Percentiles rank a stretch among this genome's conserved stretches.
These are phyloP conservation scores for Drosophila nigritarsus DNA, from an alignment of 2,888 invertebrate genomes.

Conservation along the genomic window DNA sequence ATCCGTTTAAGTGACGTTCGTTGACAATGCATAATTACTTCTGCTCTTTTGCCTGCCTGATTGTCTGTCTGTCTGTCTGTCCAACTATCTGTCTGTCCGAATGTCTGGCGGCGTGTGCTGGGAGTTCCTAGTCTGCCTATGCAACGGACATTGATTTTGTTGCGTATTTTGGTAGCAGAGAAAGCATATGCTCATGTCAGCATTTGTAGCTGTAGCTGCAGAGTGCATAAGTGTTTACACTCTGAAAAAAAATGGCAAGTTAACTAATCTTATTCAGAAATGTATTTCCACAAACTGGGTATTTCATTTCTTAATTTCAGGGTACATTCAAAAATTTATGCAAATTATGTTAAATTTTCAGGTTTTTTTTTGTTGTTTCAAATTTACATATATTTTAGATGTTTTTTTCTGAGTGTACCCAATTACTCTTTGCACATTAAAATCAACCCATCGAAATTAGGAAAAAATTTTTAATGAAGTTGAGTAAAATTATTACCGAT, in stretches of 20 bases:
- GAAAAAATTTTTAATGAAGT: too few species aligned
- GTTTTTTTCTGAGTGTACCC: neutral
- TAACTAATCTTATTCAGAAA: neutral
- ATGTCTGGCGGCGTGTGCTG: neutral
- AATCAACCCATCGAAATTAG: neutral
- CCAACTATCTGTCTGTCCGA: neutral
- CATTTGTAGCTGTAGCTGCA: neutral
- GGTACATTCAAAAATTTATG: neutral
- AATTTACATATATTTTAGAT: accelerated
- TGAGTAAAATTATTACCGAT: too few species aligned
- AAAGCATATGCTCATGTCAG: constrained; percentile 23
- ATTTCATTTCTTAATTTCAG: neutral
- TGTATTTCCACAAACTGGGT: neutral
- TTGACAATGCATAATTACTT: constrained; percentile 63
- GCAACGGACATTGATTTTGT: neutral
- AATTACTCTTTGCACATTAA: neutral
- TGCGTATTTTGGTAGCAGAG: neutral
- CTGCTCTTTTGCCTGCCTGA: constrained; percentile 20
- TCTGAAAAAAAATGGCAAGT: neutral
- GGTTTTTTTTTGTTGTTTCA: neutral
- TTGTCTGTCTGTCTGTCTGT: constrained; percentile 14
- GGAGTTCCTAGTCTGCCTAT: neutral
- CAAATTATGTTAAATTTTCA: neutral
- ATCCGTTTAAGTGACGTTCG: constrained; percentile 69
- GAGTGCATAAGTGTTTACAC: neutral